Base-by-base conservation (phyloP, 64 coral and sea anemone species). In the Montipora foliosa region DNA sequence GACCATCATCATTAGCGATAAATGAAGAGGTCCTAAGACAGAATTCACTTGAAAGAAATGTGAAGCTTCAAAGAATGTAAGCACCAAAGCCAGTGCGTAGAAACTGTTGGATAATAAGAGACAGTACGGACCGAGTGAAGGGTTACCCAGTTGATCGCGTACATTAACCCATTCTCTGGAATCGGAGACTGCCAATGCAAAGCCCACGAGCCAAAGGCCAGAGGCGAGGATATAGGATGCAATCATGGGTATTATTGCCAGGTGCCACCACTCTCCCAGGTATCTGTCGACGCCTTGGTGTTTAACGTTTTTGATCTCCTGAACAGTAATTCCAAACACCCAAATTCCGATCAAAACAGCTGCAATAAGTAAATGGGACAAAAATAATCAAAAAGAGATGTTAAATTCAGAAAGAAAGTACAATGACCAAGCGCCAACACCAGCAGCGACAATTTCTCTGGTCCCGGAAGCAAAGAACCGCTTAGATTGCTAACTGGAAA, bases 281-380 rank as follows among this genome's bases (percentile, higher is more conserved):
- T 83, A 82, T 76, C 79, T 52, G 11, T 82, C 69, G 10, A 69
- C 61, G 44, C 95, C 95, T 71, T 96, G 91, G 46, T 88, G 77
- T 2, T 55, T 16, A 24, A 78, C 91, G 79, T 96, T 91, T 19
- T 96, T 96, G n/a, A 93, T n/a, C 93, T 96, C 95, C 51, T 96
- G 91, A 37, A 96, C 87, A 2, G 89, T 64, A 4, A 96, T 84
- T 4, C 95, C 95, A 0, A 93, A 6, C 47, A 96, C 95, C 91
- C 91, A 96, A 7, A 96, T 81, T 4, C 72, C 95, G 52, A 96
- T 79, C 2, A 96, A 8, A 44, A 95, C 16, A 83, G 87, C 94
- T 95, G 20, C 21, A 72, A 47, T 3, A 37, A 37, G 37, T 37
- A 37, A 37, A 37, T 37, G 37, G 37, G 37, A 37, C 37, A 37